These are phyloP conservation scores for Smittia aterrima DNA, from an alignment of 2,888 invertebrate species.

Conservation along the genomic window DNA sequence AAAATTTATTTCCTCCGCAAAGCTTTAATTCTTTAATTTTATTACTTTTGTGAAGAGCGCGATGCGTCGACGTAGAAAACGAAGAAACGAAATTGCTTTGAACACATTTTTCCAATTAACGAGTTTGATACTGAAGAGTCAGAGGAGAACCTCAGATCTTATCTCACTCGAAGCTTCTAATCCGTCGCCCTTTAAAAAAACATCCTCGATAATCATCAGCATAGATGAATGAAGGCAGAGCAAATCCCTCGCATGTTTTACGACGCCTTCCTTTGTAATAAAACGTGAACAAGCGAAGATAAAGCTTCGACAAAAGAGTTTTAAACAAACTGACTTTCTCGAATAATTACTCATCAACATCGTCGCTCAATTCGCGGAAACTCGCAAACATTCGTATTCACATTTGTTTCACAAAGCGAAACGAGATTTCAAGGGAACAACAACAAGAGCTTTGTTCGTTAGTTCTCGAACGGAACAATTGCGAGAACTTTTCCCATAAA, in stretches of 20 bases:
- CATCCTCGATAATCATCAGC: background rate
- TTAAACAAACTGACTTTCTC: background rate
- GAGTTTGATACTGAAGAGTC: background rate
- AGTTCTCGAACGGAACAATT: no score
- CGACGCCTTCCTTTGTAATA: background rate
- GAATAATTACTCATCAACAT: background rate
- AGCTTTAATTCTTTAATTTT: constrained; percentile 1
- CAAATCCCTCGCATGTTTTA: background rate
- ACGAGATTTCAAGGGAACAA: background rate
- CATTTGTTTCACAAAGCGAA: background rate
- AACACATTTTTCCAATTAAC: background rate
- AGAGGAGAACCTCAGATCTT: background rate
- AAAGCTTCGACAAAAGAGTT: background rate
- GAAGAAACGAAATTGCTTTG: background rate
- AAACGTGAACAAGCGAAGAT: background rate
- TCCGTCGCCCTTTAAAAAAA: background rate
- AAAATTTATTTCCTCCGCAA: background rate
- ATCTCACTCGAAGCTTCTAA: background rate
- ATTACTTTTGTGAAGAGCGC: background rate
- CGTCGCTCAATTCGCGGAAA: background rate
- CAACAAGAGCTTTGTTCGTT: no score
- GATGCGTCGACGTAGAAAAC: background rate
- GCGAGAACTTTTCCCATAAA: no score
- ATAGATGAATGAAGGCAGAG: background rate
- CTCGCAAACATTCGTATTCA: background rate